These are phyloP conservation scores for Ditylenchus weischeri DNA, from an alignment of 2,888 invertebrate species.

Conservation along the genomic window DNA sequence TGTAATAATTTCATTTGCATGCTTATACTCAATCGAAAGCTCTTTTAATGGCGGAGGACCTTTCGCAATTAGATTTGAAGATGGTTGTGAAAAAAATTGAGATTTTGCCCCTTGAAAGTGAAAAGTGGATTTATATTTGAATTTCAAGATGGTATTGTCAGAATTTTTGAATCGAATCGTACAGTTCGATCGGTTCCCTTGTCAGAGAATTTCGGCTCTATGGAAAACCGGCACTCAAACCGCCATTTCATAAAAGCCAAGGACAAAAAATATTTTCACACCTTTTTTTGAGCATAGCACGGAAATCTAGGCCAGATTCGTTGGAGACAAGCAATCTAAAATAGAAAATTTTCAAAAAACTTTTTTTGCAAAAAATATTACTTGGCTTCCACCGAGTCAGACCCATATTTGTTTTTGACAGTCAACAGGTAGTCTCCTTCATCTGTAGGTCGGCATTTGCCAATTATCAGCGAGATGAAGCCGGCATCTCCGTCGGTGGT, in stretches of 20 bases:
- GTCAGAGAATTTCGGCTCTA: too few species aligned
- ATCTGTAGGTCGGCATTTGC: conserved; percentile 85
- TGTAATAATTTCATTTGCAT: too few species aligned
- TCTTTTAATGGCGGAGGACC: too few species aligned
- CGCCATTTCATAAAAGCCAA: neutral
- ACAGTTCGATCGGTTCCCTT: too few species aligned
- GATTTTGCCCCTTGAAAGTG: too few species aligned
- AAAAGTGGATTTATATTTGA: too few species aligned
- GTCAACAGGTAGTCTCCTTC: conserved; percentile 76
- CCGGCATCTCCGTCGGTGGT: conserved; percentile 89
- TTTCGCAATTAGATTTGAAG: too few species aligned
- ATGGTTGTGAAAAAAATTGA: too few species aligned
- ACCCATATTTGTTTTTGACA: conserved; percentile 87
- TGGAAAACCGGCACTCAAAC: neutral
- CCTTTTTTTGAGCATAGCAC: conserved; percentile 79
- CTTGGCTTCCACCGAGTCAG: conserved; percentile 90
- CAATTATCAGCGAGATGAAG: conserved; percentile 85
- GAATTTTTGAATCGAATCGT: too few species aligned
- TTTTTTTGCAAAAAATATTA: conserved; percentile 29
- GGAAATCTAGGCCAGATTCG: conserved; percentile 85
- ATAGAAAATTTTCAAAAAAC: conserved; percentile 15
- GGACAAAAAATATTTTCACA: conserved; percentile 5
- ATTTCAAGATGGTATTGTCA: too few species aligned
- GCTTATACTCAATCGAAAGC: too few species aligned
- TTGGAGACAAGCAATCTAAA: conserved; percentile 74